These are phyloP conservation scores for Syritta pipiens DNA, from an alignment of 2,888 invertebrate genomes.

Conservation along the genomic window DNA sequence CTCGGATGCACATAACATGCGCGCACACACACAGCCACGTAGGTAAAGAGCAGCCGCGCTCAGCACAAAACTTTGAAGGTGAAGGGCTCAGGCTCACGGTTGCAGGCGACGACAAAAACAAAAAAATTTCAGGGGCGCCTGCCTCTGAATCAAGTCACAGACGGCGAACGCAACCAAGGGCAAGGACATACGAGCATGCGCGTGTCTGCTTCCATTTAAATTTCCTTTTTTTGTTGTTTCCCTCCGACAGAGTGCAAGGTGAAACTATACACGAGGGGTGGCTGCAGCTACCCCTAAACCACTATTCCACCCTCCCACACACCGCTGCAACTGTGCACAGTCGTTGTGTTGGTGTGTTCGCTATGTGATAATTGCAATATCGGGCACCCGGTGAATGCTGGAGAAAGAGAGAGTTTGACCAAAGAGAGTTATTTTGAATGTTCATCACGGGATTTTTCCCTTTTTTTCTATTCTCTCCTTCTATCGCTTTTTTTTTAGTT, in stretches of 20 bases:
- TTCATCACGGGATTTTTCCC: background rate
- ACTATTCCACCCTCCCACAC: background rate
- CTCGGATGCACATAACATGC: slow-evolving; percentile 9
- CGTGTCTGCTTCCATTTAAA: slow-evolving; percentile 40
- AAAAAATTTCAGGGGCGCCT: slow-evolving; percentile 61
- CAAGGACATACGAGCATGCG: slow-evolving; percentile 79
- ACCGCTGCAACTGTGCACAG: slow-evolving; percentile 37
- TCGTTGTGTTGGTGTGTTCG: slow-evolving; percentile 8
- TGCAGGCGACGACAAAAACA: background rate
- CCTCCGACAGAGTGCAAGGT: slow-evolving; percentile 38
- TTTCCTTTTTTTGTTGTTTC: background rate
- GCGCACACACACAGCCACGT: slow-evolving; percentile 5
- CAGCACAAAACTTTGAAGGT: slow-evolving; percentile 51
- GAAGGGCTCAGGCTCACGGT: slow-evolving; percentile 47
- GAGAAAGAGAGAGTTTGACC: slow-evolving; percentile 66
- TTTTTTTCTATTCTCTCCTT: slow-evolving; percentile 26
- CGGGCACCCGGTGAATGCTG: slow-evolving; percentile 66
- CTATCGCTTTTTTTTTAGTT: background rate
- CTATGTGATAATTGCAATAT: slow-evolving; percentile 49
- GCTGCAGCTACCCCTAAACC: slow-evolving; percentile 46
- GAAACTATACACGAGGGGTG: slow-evolving; percentile 40
- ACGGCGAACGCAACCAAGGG: slow-evolving; percentile 75
- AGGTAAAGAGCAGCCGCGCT: slow-evolving; percentile 5
- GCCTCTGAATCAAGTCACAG: slow-evolving; percentile 43
- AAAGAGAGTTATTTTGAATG: slow-evolving; percentile 65